Evolutionary conservation across 2,888 invertebrate genomes (phyloP).

Genomic region (Andrena chrysosceles): DNA sequence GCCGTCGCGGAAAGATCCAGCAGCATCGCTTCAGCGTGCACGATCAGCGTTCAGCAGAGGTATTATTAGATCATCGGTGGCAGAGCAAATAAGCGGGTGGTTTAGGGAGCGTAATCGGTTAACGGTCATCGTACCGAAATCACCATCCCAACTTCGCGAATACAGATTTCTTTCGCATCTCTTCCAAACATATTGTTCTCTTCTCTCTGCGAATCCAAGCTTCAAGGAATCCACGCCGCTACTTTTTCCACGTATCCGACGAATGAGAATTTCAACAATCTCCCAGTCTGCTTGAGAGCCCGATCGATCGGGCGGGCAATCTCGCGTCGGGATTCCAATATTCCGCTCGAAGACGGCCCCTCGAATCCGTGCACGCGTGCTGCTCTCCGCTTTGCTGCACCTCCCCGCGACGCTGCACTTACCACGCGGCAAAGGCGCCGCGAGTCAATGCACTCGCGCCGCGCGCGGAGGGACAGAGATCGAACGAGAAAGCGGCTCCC

Average conservation of each 20-base stretch:
- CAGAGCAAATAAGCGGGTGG: constrained; percentile 15
- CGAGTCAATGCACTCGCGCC: constrained; percentile 60
- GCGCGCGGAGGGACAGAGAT: constrained; percentile 15
- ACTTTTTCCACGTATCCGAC: neutral
- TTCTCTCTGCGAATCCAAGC: neutral
- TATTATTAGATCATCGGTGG: constrained; percentile 6
- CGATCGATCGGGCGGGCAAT: constrained; percentile 14
- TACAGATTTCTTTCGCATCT: neutral
- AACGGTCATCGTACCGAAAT: constrained; percentile 13
- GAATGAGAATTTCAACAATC: neutral
- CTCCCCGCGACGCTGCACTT: constrained; percentile 31
- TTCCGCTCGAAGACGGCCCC: neutral
- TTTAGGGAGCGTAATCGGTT: constrained; percentile 17
- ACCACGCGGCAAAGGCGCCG: constrained; percentile 32
- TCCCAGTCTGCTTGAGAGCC: neutral
- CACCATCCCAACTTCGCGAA: neutral
- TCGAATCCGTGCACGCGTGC: constrained; percentile 6
- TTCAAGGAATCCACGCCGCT: neutral
- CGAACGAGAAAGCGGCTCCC: constrained; percentile 22
- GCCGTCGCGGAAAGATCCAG: constrained; percentile 12
- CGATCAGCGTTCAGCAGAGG: neutral
- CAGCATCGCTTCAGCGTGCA: neutral
- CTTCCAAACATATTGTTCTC: neutral
- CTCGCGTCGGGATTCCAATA: constrained; percentile 12
- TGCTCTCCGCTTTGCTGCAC: neutral